Conservation (phyloP, 2,113 vertebrate species). For the Scopus umbretta region DNA sequence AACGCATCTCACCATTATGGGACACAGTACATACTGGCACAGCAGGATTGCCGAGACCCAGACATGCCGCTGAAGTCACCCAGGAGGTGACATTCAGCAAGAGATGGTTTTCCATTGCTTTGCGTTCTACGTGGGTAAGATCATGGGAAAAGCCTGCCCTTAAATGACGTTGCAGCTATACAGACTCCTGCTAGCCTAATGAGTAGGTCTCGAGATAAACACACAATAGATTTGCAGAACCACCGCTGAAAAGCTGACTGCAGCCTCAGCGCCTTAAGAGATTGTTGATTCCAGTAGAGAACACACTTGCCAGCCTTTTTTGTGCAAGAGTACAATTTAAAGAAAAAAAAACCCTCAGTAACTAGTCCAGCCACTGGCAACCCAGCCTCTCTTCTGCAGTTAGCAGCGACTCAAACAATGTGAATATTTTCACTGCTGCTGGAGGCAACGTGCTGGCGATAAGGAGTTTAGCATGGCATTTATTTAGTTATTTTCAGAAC, state of each 20-base stretch:
- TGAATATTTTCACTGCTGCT: conserved; percentile 36
- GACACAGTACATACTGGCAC: accelerated
- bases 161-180: neutral
- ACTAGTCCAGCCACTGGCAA: neutral
- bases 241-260: neutral
- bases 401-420: neutral
- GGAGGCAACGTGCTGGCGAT: neutral
- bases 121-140: neutral
- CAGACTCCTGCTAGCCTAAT: neutral
- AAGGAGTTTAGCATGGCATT: neutral
- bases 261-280: neutral
- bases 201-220: neutral
- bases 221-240: neutral
- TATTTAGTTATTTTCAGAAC: conserved; percentile 16
- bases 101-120: neutral
- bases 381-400: neutral
- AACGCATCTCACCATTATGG: neutral
- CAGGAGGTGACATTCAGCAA: neutral
- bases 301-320: neutral
- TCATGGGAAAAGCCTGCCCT: neutral
- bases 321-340: conserved; percentile 18
- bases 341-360: neutral
- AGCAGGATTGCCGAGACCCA: neutral
- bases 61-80: accelerated
- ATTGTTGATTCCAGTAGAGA: neutral